Percentiles rank a stretch among this genome's conserved stretches.
Evolutionary conservation across 2,888 invertebrate genomes (phyloP).

Genomic region (Drosophila dives): DNA sequence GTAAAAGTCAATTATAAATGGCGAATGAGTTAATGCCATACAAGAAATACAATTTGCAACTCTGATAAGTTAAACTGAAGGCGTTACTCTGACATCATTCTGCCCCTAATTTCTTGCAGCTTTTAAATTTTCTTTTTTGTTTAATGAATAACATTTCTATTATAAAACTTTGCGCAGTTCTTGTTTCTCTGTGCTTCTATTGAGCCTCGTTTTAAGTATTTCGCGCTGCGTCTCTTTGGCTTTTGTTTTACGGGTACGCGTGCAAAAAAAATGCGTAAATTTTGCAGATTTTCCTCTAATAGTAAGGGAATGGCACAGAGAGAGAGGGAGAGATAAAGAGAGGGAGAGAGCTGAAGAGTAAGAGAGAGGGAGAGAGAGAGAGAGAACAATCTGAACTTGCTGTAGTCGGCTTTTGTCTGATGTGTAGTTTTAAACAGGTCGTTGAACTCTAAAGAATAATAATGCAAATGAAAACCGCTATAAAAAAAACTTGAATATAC

Average conservation of each 20-base stretch:
- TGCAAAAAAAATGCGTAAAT: constrained; percentile 62
- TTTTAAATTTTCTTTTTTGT: background rate
- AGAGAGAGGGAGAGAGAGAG: background rate
- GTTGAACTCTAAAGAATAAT: constrained; percentile 29
- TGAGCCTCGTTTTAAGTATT: constrained; percentile 10
- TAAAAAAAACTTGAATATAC: background rate
- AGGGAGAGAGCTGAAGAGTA: background rate
- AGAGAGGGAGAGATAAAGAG: background rate
- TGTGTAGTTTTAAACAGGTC: constrained; percentile 12
- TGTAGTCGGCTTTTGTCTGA: constrained; percentile 27
- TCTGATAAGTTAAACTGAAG: constrained; percentile 33
- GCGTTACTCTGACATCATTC: constrained; percentile 37
- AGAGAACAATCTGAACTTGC: constrained; percentile 4
- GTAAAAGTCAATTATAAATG: constrained; percentile 30
- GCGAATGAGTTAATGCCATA: constrained; percentile 42
- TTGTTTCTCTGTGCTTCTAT: background rate
- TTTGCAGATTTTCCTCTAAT: constrained; percentile 37
- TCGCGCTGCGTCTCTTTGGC: constrained; percentile 30
- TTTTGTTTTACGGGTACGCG: constrained; percentile 42
- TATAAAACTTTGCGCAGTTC: constrained; percentile 21
- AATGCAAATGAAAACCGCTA: constrained; percentile 37
- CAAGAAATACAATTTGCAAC: constrained; percentile 29
- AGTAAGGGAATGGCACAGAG: background rate
- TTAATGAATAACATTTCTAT: constrained; percentile 7
- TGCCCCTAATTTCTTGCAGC: background rate